phyloP scores from a whole-genome alignment of 1,140 invertebrate species.

The Archivesica marissinica region DNA sequence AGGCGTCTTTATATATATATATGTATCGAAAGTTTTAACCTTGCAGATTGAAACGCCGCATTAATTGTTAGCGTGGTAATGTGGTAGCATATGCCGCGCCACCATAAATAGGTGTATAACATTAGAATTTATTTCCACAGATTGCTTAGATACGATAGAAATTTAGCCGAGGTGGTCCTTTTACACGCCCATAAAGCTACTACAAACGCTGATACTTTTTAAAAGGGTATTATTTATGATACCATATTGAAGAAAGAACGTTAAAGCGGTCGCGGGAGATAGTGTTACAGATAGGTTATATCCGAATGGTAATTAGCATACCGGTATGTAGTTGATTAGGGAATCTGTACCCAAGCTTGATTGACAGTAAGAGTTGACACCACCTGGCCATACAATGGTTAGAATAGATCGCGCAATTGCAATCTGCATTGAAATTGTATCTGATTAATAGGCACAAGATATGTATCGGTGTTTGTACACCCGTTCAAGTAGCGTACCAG shows the following conservation, averaged over 20 bases:
- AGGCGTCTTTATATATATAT: too few relatives aligned
- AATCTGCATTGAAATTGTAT: conserved; percentile 16
- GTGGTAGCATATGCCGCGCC: conserved; percentile 10
- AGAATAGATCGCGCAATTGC: background rate
- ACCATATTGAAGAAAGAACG: conserved; percentile 1
- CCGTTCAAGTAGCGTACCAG: background rate
- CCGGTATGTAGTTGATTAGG: background rate
- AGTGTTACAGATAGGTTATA: conserved; percentile 4
- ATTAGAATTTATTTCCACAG: conserved; percentile 17
- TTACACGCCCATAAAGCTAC: conserved; percentile 8
- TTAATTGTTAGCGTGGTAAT: conserved; percentile 12
- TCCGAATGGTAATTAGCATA: background rate
- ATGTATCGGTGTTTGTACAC: background rate
- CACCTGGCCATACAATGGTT: background rate
- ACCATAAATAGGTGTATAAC: conserved; percentile 14
- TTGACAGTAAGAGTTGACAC: conserved; percentile 10
- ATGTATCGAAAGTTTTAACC: too few relatives aligned
- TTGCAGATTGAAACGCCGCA: background rate
- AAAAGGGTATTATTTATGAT: conserved; percentile 33
- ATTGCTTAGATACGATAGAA: conserved; percentile 15
- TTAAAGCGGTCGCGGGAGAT: background rate
- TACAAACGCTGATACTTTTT: conserved; percentile 18
- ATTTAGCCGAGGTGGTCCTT: conserved; percentile 19
- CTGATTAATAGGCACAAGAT: conserved; percentile 5
- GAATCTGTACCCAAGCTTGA: background rate